Conservation (phyloP, 2,797 vertebrate species). For the Lagothrix lagotricha region DNA sequence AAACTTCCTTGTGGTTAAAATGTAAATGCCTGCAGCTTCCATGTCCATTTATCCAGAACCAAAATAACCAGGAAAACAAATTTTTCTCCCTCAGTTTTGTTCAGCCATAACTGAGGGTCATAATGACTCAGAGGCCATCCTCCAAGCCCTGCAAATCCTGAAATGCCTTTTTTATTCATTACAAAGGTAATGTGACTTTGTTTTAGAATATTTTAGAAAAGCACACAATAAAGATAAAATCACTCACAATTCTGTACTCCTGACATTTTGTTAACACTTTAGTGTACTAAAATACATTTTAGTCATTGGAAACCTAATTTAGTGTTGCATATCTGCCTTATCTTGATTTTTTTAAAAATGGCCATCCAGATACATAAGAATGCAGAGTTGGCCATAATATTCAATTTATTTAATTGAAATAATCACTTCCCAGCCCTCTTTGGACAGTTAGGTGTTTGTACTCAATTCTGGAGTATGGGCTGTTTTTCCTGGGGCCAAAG, state of each 20-base stretch:
- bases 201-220: constrained; percentile 39
- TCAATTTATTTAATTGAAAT: background rate
- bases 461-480: background rate
- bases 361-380: background rate
- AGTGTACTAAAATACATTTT: background rate
- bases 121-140: background rate
- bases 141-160: background rate
- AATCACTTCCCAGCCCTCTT: background rate
- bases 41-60: background rate
- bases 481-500: background rate
- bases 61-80: background rate
- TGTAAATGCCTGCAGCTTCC: background rate
- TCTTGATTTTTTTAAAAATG: constrained; percentile 1
- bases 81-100: background rate
- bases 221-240: constrained; percentile 9
- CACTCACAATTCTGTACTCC: background rate
- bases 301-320: background rate
- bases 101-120: background rate
- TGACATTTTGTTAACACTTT: background rate
- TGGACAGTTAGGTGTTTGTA: background rate
- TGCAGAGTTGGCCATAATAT: background rate
- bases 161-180: background rate
- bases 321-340: background rate
- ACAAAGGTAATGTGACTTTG: background rate
- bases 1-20: background rate